phyloP scores from a whole-genome alignment of 1,140 invertebrate species.

The Cotesia glomerata region DNA sequence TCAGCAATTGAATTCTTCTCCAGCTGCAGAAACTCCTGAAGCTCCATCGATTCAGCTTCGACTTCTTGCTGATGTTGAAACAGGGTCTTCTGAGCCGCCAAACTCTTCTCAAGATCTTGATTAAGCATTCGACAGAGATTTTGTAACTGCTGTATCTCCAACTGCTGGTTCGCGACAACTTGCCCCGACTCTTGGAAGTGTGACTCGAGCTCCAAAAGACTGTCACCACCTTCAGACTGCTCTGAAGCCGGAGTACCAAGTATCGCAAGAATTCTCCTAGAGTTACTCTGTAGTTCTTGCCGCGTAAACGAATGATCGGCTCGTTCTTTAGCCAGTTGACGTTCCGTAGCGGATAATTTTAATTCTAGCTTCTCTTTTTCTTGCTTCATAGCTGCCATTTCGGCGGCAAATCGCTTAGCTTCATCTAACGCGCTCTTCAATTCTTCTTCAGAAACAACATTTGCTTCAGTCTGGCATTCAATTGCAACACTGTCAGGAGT shows the following conservation, averaged over 20 bases:
- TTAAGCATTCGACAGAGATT: slow-evolving; percentile 72
- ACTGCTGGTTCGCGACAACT: slow-evolving; percentile 74
- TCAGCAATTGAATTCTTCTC: slow-evolving; percentile 77
- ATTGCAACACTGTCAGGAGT: slow-evolving; percentile 59
- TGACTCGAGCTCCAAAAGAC: slow-evolving; percentile 75
- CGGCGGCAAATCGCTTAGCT: slow-evolving; percentile 55
- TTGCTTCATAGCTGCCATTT: slow-evolving; percentile 32
- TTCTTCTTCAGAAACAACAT: slow-evolving; percentile 62
- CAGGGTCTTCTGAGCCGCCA: slow-evolving; percentile 71
- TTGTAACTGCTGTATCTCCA: slow-evolving; percentile 76
- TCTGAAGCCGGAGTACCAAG: slow-evolving; percentile 62
- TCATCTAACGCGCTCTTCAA: slow-evolving; percentile 67
- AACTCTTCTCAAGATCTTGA: slow-evolving; percentile 70
- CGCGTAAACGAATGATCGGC: slow-evolving; percentile 74
- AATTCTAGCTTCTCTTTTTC: slow-evolving; percentile 57
- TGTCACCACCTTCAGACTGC: slow-evolving; percentile 67
- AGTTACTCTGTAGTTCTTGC: slow-evolving; percentile 75
- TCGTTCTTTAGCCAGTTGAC: slow-evolving; percentile 67
- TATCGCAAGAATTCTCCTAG: slow-evolving; percentile 74
- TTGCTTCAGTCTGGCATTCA: slow-evolving; percentile 73
- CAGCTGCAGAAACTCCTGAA: slow-evolving; percentile 79
- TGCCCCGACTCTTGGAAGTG: slow-evolving; percentile 78
- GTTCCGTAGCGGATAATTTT: slow-evolving; percentile 50
- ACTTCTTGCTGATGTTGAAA: slow-evolving; percentile 75
- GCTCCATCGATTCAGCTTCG: slow-evolving; percentile 73